Conservation (phyloP, 2,888 invertebrate genomes). For the Tachina lurida region DNA sequence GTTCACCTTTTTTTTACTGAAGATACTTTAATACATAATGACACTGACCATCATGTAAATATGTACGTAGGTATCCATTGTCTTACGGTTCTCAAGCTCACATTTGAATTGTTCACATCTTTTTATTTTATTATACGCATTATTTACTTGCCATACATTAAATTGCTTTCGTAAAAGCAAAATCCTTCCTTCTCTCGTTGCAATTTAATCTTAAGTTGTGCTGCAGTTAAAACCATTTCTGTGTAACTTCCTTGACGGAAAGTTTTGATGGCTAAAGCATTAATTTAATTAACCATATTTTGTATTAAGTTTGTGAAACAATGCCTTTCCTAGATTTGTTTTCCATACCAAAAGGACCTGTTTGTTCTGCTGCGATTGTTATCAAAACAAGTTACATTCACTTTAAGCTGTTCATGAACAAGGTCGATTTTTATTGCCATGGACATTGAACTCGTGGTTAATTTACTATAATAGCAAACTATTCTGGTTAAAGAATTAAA, state of each 20-base stretch:
- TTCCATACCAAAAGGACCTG: slow-evolving; percentile 40
- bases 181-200: slow-evolving; percentile 5
- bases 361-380: slow-evolving; percentile 25
- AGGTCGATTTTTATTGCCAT: slow-evolving; percentile 51
- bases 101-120: background rate
- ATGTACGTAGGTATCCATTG: background rate
- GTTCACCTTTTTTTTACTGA: background rate
- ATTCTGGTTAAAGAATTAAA: slow-evolving; percentile 33
- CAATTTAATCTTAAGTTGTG: background rate
- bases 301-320: background rate
- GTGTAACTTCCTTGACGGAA: slow-evolving; percentile 22
- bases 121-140: background rate
- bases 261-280: slow-evolving; percentile 4
- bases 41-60: background rate
- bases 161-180: background rate
- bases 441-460: slow-evolving; percentile 54
- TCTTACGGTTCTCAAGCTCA: background rate
- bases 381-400: slow-evolving; percentile 36
- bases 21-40: background rate
- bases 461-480: slow-evolving; percentile 38
- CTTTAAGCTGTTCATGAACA: slow-evolving; percentile 30
- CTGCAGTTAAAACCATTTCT: background rate
- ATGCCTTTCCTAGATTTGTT: slow-evolving; percentile 2
- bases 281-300: slow-evolving; percentile 5
- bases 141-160: background rate